Evolutionary conservation across 35 echinoderm and acorn worm species (phyloP).

Genomic region (Stichopus chloronotus): DNA sequence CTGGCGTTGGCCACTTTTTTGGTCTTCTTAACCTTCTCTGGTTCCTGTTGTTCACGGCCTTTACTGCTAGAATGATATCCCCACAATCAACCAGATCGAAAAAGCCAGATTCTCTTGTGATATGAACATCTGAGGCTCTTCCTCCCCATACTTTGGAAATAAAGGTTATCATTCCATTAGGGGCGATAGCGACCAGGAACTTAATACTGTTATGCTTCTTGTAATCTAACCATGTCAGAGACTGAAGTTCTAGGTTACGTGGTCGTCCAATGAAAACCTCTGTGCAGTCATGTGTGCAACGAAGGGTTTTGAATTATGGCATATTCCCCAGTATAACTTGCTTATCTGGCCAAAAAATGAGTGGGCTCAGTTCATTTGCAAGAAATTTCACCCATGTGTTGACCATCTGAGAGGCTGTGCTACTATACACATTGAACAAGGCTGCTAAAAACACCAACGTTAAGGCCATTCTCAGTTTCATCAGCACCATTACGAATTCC

Average conservation of each 20-base stretch:
- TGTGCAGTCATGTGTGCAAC: constrained; percentile 72
- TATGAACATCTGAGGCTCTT: constrained; percentile 67
- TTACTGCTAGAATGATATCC: constrained; percentile 62
- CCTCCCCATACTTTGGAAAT: constrained; percentile 78
- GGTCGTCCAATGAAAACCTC: constrained; percentile 72
- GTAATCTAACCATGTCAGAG: constrained; percentile 75
- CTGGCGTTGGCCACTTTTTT: constrained; percentile 67
- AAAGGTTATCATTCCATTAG: constrained; percentile 71
- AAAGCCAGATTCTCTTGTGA: constrained; percentile 64
- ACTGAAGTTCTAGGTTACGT: constrained; percentile 56
- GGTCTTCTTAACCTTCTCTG: constrained; percentile 42
- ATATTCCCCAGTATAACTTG: not conserved
- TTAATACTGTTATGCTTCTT: constrained; percentile 72
- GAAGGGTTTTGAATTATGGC: constrained; percentile 36
- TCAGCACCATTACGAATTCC: constrained; percentile 52
- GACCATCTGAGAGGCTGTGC: constrained; percentile 22
- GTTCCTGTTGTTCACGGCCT: constrained; percentile 34
- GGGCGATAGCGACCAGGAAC: constrained; percentile 65
- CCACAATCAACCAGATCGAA: constrained; percentile 58
- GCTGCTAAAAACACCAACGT: not conserved
- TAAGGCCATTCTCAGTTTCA: constrained; percentile 50
- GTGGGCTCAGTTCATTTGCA: constrained; percentile 12
- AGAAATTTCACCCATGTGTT: constrained; percentile 75
- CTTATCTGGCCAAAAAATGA: constrained; percentile 54
- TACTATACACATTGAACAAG: constrained; percentile 43